Evolutionary conservation across 2,888 invertebrate genomes (phyloP).

Genomic region (Tenthredo amoena): DNA sequence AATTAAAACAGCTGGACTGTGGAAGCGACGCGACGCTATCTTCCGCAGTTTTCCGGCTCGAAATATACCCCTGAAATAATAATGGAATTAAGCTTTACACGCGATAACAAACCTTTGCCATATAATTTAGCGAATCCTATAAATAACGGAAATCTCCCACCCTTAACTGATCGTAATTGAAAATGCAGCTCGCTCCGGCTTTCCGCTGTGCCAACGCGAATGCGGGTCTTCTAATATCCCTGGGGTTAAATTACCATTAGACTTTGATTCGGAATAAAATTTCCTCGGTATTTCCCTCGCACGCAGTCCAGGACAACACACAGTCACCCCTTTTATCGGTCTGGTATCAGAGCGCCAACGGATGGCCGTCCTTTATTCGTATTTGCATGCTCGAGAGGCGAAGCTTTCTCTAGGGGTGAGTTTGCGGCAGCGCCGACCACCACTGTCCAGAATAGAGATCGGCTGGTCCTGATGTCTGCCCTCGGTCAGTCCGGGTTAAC

Average conservation of each 20-base stretch:
- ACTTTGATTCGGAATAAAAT: neutral
- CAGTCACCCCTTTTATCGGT: slow-evolving; percentile 31
- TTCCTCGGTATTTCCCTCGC: neutral
- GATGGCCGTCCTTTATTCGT: slow-evolving; percentile 22
- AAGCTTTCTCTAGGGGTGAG: slow-evolving; percentile 16
- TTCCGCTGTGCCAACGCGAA: neutral
- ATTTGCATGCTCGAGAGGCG: slow-evolving; percentile 38
- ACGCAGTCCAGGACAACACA: neutral
- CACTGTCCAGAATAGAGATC: slow-evolving; percentile 41
- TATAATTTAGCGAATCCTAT: slow-evolving; percentile 6
- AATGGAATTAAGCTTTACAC: slow-evolving; percentile 5
- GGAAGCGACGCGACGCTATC: neutral
- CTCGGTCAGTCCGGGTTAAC: neutral
- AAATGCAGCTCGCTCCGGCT: slow-evolving; percentile 13
- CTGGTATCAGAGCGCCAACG: slow-evolving; percentile 11
- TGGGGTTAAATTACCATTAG: neutral
- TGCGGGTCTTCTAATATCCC: neutral
- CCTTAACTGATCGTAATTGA: slow-evolving; percentile 32
- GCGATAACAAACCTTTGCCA: slow-evolving; percentile 1
- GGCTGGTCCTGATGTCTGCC: slow-evolving; percentile 48
- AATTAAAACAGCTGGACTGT: neutral
- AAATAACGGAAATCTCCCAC: slow-evolving; percentile 2
- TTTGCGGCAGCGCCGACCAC: slow-evolving; percentile 29
- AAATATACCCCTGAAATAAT: neutral
- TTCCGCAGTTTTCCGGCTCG: neutral